phyloP scores from a whole-genome alignment of 2,113 vertebrate genomes.

The Carollia perspicillata region DNA sequence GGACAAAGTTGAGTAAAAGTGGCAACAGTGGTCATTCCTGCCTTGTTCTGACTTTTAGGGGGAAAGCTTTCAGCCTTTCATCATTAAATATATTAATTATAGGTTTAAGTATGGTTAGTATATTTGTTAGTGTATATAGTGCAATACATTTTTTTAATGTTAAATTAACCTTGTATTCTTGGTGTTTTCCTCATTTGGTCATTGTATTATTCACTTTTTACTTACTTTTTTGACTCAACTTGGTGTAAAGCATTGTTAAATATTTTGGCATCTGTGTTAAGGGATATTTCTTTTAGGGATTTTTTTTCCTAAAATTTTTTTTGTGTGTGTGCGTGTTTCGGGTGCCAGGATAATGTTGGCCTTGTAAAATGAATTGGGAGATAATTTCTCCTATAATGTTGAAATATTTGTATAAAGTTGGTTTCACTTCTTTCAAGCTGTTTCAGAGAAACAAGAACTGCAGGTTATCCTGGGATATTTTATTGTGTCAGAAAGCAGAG shows the following conservation, averaged over 20 bases:
- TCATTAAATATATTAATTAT: not conserved
- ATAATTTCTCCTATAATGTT: not conserved
- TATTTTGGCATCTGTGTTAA: not conserved
- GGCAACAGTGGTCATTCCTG: not conserved
- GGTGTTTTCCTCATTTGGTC: not conserved
- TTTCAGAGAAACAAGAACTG: not conserved
- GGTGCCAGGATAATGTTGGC: not conserved
- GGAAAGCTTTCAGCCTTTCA: not conserved
- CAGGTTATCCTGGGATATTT: not conserved
- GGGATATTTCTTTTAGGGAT: not conserved
- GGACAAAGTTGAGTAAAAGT: not conserved
- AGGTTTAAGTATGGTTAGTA: not conserved
- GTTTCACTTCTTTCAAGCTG: not conserved
- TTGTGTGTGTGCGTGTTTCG: not conserved
- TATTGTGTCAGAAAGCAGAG: not conserved
- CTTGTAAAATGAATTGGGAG: not conserved
- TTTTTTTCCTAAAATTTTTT: not conserved
- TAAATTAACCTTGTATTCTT: constrained; percentile 12
- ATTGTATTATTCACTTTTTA: not conserved
- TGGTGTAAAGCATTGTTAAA: not conserved
- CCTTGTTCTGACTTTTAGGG: not conserved
- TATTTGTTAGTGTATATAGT: not conserved
- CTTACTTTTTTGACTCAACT: not conserved
- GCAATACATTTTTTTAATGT: not conserved
- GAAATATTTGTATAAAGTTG: not conserved